These are phyloP conservation scores for Hyposoter didymator DNA, from an alignment of 2,888 invertebrate genomes.

Conservation along the genomic window DNA sequence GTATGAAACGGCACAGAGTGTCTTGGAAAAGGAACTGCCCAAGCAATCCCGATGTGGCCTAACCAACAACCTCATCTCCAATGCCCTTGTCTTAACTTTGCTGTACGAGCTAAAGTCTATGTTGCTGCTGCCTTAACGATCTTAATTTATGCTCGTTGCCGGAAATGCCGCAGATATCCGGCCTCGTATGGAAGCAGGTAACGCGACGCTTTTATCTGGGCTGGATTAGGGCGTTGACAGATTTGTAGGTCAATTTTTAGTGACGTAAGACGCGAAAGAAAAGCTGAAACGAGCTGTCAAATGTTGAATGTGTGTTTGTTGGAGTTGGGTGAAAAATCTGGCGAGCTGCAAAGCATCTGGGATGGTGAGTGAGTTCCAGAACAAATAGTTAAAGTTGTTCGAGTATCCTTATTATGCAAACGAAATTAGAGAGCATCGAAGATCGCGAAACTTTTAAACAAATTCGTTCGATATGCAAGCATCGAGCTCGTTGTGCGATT, in stretches of 20 bases:
- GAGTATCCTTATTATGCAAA: not conserved
- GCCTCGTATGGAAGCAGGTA: slow-evolving; percentile 15
- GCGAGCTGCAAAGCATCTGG: not conserved
- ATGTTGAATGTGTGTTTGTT: not conserved
- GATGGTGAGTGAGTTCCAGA: not conserved
- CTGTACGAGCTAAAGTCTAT: slow-evolving; percentile 52
- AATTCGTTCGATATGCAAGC: slow-evolving; percentile 26
- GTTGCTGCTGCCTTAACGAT: slow-evolving; percentile 56
- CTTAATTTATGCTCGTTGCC: slow-evolving; percentile 50
- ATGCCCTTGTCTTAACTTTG: slow-evolving; percentile 46
- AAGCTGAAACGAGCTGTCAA: not conserved
- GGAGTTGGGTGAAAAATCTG: not conserved
- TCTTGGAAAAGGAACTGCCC: slow-evolving; percentile 54
- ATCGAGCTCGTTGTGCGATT: slow-evolving; percentile 38
- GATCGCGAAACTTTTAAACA: slow-evolving; percentile 8
- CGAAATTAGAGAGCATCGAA: slow-evolving; percentile 18
- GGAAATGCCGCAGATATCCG: slow-evolving; percentile 52
- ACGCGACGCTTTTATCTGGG: slow-evolving; percentile 1
- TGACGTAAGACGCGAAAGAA: slow-evolving; percentile 7
- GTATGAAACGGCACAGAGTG: slow-evolving; percentile 34
- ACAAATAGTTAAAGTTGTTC: slow-evolving; percentile 15
- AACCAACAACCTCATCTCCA: slow-evolving; percentile 53
- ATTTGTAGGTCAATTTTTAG: slow-evolving; percentile 16
- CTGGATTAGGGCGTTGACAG: slow-evolving; percentile 23
- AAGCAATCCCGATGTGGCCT: slow-evolving; percentile 61